Evolutionary conservation across 2,888 invertebrate genomes (phyloP).

Genomic region (Sclerodermus sp.): DNA sequence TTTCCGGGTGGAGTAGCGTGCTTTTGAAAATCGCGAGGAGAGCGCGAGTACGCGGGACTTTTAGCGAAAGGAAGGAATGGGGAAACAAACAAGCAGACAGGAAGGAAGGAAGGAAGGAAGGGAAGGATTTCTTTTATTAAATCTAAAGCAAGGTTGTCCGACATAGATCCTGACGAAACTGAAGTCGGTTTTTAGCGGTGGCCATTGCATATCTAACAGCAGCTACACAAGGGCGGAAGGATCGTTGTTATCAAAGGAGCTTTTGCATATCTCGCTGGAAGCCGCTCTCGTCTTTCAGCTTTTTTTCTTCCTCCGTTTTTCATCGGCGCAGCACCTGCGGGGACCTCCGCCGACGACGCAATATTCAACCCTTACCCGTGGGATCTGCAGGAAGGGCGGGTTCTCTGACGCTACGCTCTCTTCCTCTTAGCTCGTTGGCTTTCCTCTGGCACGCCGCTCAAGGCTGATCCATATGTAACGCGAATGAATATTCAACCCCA

Average conservation of each 20-base stretch:
- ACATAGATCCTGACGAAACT: too few species aligned
- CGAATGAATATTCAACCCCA: slow-evolving; percentile 56
- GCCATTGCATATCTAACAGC: too few species aligned
- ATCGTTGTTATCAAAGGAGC: slow-evolving; percentile 15
- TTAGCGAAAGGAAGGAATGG: too few species aligned
- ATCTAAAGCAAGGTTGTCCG: too few species aligned
- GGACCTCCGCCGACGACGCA: slow-evolving; percentile 23
- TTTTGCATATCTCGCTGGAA: slow-evolving; percentile 12
- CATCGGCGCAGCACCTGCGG: slow-evolving; percentile 15
- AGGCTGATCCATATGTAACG: slow-evolving; percentile 57
- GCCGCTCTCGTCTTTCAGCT: neutral
- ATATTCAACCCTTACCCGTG: slow-evolving; percentile 33
- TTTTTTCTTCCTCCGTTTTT: slow-evolving; percentile 20
- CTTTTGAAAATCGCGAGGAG: too few species aligned
- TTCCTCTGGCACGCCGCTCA: slow-evolving; percentile 32
- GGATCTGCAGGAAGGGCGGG: slow-evolving; percentile 20
- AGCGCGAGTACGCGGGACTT: too few species aligned
- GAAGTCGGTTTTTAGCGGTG: too few species aligned
- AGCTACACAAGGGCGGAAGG: too few species aligned
- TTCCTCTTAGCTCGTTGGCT: slow-evolving; percentile 26
- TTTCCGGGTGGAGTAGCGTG: too few species aligned
- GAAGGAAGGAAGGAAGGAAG: too few species aligned
- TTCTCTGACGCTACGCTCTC: slow-evolving; percentile 22
- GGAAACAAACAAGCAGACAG: too few species aligned
- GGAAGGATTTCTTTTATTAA: too few species aligned